Base-by-base conservation (phyloP, 2,113 vertebrate species). In the Triplophysa rosa region DNA sequence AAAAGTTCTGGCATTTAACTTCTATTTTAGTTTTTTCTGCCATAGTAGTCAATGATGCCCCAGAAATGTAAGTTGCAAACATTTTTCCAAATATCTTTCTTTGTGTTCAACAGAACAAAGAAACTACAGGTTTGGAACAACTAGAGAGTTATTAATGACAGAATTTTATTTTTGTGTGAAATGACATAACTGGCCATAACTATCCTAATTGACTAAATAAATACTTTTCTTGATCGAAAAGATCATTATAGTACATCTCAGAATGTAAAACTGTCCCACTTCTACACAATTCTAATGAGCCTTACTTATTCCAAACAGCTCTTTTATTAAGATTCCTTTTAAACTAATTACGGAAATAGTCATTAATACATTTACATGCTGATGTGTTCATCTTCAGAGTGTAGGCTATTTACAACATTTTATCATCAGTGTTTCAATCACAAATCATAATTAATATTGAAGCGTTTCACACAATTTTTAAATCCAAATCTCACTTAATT, bases 181-280 rank as follows among this genome's bases (percentile, higher is more conserved):
- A 49, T 59, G 29, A 70, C 52, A 64, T 62, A 24, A 56, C 61
- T 72, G 73, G 69, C 58, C n/a, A n/a, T n/a, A n/a, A n/a, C n/a
- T 78, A 80, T 65, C 21, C 45, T 74, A 80, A 69, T 70, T 73
- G 79, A 74, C 71, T 74, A 47, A 81, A 59, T 29, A 59, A 77
- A 80, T 42, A 69, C 26, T 79, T n/a, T n/a, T 73, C 78, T 75
- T 33, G 45, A 82, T 80, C 76, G 82, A 63, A 67, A 24, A 68
- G 23, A 37, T 1, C 5, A 37, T 37, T 37, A 37, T 37, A 7
- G 33, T 8, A 37, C 33, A 37, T n/a, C 42, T 70, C 69, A 68
- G n/a, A 45, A 67, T 29, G 52, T 75, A 67, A 42, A 23, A 59
- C 33, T 37, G 0, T 69, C 37, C 52, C n/a, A 13, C 45, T 67